Conservation (phyloP, 2,888 invertebrate species). For the Zeuzera pyrina region DNA sequence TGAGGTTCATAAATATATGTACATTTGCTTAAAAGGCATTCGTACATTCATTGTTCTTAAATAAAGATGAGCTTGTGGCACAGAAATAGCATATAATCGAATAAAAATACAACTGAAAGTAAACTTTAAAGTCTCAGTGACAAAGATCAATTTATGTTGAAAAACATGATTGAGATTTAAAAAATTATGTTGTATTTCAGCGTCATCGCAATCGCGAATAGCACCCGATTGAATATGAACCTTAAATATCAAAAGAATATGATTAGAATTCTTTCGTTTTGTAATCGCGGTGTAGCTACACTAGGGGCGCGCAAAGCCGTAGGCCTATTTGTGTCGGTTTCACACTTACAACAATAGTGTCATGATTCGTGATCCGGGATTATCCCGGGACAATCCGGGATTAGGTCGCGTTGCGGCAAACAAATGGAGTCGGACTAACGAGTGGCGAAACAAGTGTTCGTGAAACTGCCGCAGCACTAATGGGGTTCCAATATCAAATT, state of each 20-base stretch:
- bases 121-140: neutral
- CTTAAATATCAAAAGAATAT: rapidly evolving
- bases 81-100: slow-evolving; percentile 16
- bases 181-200: slow-evolving; percentile 32
- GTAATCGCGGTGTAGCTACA: slow-evolving; percentile 9
- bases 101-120: slow-evolving; percentile 11
- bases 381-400: slow-evolving; percentile 60
- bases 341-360: slow-evolving; percentile 74
- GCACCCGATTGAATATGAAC: slow-evolving; percentile 15
- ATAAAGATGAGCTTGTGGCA: slow-evolving; percentile 13
- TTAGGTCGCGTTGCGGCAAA: slow-evolving; percentile 68
- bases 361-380: slow-evolving; percentile 72
- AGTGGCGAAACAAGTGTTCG: slow-evolving; percentile 49
- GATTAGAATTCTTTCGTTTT: slow-evolving; percentile 17
- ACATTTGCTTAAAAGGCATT: slow-evolving; percentile 43
- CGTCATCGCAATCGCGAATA: slow-evolving; percentile 19
- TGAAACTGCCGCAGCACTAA: slow-evolving; percentile 35
- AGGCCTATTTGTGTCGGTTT: slow-evolving; percentile 72
- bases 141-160: slow-evolving; percentile 9
- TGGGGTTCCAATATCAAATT: slow-evolving; percentile 53
- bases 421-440: slow-evolving; percentile 59
- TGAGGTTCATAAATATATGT: slow-evolving; percentile 46
- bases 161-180: slow-evolving; percentile 17
- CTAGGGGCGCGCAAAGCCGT: slow-evolving; percentile 39
- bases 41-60: slow-evolving; percentile 28